phyloP scores from a whole-genome alignment of 2,797 vertebrate species.

The Argyrosomus regius region DNA sequence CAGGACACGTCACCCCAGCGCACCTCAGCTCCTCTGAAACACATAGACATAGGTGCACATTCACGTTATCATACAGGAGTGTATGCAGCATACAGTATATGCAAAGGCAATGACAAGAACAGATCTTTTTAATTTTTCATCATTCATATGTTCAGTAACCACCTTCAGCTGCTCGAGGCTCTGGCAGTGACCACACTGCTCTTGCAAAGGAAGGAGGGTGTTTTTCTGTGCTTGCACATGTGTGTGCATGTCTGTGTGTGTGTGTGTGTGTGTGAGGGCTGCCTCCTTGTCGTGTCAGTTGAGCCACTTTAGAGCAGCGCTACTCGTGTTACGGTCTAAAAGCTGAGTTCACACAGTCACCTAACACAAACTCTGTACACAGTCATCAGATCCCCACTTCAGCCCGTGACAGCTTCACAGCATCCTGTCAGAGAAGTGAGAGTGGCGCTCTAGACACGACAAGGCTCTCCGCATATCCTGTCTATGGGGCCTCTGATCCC shows the following conservation, averaged over 20 bases:
- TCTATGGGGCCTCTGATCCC: slow-evolving; percentile 63
- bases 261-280: slow-evolving; percentile 13
- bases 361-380: slow-evolving; percentile 58
- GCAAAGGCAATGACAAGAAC: neutral
- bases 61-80: neutral
- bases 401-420: slow-evolving; percentile 68
- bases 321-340: slow-evolving; percentile 62
- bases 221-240: slow-evolving; percentile 25
- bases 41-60: slow-evolving; percentile 41
- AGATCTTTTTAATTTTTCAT: neutral
- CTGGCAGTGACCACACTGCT: slow-evolving; percentile 58
- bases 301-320: slow-evolving; percentile 38
- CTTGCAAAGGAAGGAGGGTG: neutral
- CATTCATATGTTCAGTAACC: neutral
- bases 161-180: neutral
- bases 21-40: slow-evolving; percentile 84
- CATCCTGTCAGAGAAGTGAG: slow-evolving; percentile 66
- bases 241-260: neutral
- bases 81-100: neutral
- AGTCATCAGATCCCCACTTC: slow-evolving; percentile 65
- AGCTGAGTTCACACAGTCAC: slow-evolving; percentile 57
- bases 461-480: slow-evolving; percentile 62
- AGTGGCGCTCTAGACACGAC: slow-evolving; percentile 52
- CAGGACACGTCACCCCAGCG: slow-evolving; percentile 78
- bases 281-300: slow-evolving; percentile 43